Evolutionary conservation across 2,888 invertebrate species (phyloP), one percentile per base, ranked within the genome.

Genomic region (Drosophila tanythrix): DNA sequence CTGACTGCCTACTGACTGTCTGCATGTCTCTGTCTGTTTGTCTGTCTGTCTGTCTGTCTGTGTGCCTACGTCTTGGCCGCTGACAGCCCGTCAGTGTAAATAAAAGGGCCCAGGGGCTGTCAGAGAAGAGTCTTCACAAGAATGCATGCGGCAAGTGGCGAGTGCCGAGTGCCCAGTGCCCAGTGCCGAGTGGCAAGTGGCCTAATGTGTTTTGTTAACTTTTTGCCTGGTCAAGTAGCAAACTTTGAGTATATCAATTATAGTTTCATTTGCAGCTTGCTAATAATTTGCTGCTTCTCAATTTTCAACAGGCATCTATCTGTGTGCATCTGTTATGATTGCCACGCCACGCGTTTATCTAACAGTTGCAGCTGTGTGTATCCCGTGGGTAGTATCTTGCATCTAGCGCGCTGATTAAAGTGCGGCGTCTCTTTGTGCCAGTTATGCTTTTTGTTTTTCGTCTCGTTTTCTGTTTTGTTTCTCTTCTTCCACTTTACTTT

Each of bases 51-150:
- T 43, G 59, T 58, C 53, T 35, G 52, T 35, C 25, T 86, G 87
- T 89, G 73, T 83, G 89, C 82, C 83, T 71, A 84, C 82, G 66
- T 84, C 83, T 84, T 89, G 89, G 88, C 74, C 80, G 82, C 82
- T 84, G 83, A 84, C 83, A 84, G 80, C 51, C 67, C 72, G 79
- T 83, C 85, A 89, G 88, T 61, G 67, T 56, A 82, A 87, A 89
- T 70, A 83, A 83, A 83, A 88, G 88, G 76, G 76, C 74, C 61
- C 64, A 70, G 57, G 68, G 74, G 33, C 55, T 59, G 62, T 56
- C 53, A 69, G 57, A 5, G 56, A 8, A 59, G 55, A 50, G 35
- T 35, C 50, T 87, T 83, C 81, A 60, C 70, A 70, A 83, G 67
- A 74, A 67, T 80, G 87, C 82, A 82, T 65, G 21, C 66, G 55